A percentile compares a stretch with the other conserved stretches of the same genome.
These are phyloP conservation scores for Diachasma alloeum DNA, from an alignment of 1,140 invertebrate species.

Conservation along the genomic window DNA sequence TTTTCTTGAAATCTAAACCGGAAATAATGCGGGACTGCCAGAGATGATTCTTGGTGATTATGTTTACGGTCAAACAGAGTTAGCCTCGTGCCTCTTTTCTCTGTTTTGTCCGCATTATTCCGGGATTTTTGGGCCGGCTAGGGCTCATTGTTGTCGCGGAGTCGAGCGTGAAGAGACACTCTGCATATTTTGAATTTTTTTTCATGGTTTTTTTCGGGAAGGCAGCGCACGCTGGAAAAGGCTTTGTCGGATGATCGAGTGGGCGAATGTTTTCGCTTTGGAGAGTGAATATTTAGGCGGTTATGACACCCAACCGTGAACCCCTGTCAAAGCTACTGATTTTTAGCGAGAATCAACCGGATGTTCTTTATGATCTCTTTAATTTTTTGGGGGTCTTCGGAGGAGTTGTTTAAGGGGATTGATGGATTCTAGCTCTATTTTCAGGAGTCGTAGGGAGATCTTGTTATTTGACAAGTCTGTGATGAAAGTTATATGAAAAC, in stretches of 20 bases:
- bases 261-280: background rate
- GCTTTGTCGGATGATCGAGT: background rate
- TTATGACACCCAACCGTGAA: background rate
- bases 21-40: background rate
- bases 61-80: constrained; percentile 29
- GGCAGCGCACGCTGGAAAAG: background rate
- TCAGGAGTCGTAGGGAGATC: no score
- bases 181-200: constrained; percentile 43
- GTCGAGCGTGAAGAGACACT: constrained; percentile 38
- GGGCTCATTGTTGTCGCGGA: constrained; percentile 36
- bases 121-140: background rate
- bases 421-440: no score
- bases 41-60: background rate
- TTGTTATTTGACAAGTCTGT: no score
- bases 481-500: no score
- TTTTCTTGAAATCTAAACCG: background rate
- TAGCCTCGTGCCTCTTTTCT: constrained; percentile 11
- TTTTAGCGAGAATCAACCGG: background rate
- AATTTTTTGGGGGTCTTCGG: no score
- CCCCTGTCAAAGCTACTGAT: background rate
- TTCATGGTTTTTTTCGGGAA: no score
- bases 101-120: background rate
- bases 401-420: no score
- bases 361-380: no score
- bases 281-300: background rate